These are phyloP conservation scores for Zaprionus lineosus DNA, from an alignment of 2,888 invertebrate species.

Conservation along the genomic window DNA sequence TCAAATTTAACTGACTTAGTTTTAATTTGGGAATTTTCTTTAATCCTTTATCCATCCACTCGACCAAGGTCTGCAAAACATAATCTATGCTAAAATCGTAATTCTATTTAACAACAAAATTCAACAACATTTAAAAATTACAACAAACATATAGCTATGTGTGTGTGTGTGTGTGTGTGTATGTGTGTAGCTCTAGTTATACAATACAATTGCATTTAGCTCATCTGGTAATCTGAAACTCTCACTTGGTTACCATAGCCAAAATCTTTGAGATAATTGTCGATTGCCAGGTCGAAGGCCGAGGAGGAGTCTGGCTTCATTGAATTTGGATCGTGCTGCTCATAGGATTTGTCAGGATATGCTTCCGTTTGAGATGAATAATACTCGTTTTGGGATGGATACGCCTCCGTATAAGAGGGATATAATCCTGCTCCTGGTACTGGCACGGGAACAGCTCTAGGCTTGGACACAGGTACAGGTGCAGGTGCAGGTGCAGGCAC, in stretches of 20 bases:
- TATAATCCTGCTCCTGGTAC: slow-evolving; percentile 4
- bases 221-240: slow-evolving; percentile 52
- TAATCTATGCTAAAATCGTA: too few species aligned
- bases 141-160: too few species aligned
- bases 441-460: background rate
- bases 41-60: too few species aligned
- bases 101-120: too few species aligned
- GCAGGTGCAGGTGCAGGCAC: background rate
- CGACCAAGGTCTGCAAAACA: too few species aligned
- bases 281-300: slow-evolving; percentile 63
- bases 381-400: too few species aligned
- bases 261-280: slow-evolving; percentile 68
- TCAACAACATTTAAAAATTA: too few species aligned
- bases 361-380: slow-evolving; percentile 43
- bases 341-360: slow-evolving; percentile 53
- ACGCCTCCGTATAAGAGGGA: slow-evolving; percentile 33
- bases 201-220: too few species aligned
- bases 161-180: too few species aligned
- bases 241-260: slow-evolving; percentile 66
- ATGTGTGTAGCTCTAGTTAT: too few species aligned
- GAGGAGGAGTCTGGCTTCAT: slow-evolving; percentile 48
- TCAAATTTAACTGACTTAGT: too few species aligned
- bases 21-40: too few species aligned
- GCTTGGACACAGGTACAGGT: slow-evolving; percentile 20
- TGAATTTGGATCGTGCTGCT: slow-evolving; percentile 22